A percentile compares a stretch with the other conserved stretches of the same genome.
Conservation (phyloP, 2,113 vertebrate genomes). For the Boulengerochromis microlepis region DNA sequence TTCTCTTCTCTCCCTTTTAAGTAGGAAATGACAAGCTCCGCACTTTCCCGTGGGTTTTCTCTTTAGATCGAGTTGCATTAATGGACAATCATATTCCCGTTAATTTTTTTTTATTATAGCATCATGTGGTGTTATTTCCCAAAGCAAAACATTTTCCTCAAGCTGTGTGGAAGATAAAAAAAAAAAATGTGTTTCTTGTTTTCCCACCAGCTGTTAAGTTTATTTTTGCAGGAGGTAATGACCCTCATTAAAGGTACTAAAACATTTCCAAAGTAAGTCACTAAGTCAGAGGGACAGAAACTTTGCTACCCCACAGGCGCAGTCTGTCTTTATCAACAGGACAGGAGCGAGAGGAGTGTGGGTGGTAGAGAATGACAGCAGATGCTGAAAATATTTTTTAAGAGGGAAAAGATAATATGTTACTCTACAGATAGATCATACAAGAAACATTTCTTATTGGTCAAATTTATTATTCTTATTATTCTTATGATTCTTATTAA, state of each 20-base stretch:
- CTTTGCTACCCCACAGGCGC: background rate
- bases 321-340: background rate
- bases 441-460: background rate
- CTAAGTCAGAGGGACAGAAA: constrained; percentile 21
- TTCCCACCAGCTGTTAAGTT: constrained; percentile 41
- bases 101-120: background rate
- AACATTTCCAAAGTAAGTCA: constrained; percentile 38
- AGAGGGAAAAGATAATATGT: background rate
- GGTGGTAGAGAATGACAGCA: background rate
- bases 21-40: background rate
- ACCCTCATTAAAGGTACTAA: constrained; percentile 51
- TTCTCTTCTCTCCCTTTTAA: background rate
- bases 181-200: constrained; percentile 28
- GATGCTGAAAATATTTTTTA: background rate
- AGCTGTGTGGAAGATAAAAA: background rate
- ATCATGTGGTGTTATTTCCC: background rate
- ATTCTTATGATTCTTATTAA: background rate
- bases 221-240: constrained; percentile 58
- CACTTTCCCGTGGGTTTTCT: background rate
- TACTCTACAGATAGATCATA: background rate
- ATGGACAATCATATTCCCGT: background rate
- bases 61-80: background rate
- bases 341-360: background rate
- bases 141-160: background rate
- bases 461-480: background rate